Percentiles rank a stretch among this genome's conserved stretches.
Evolutionary conservation across 2,113 vertebrate genomes (phyloP).

Genomic region (Nibea albiflora): DNA sequence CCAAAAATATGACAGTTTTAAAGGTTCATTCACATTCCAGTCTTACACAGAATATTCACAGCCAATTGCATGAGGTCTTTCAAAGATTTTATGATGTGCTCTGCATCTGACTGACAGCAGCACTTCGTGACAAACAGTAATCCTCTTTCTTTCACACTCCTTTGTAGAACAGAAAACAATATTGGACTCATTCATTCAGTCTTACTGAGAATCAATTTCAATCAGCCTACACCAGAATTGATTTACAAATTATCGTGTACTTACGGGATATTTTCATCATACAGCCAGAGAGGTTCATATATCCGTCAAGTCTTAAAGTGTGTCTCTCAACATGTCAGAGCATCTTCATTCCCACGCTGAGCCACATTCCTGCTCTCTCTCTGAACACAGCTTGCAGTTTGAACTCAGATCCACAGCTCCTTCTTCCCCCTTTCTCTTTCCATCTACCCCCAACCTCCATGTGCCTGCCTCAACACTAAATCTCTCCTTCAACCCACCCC

Average conservation of each 20-base stretch:
- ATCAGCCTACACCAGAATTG: background rate
- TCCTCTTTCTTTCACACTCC: background rate
- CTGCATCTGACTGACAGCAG: constrained; percentile 14
- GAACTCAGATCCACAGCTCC: constrained; percentile 63
- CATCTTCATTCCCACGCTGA: constrained; percentile 78
- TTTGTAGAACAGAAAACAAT: background rate
- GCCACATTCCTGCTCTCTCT: constrained; percentile 72
- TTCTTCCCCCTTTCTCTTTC: constrained; percentile 62
- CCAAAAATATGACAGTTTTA: constrained; percentile 44
- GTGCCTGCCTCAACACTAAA: constrained; percentile 67
- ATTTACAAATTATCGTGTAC: constrained; percentile 62
- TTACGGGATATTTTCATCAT: constrained; percentile 84
- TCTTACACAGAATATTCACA: constrained; percentile 14
- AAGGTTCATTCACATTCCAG: constrained; percentile 39
- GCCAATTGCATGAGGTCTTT: background rate
- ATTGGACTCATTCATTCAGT: constrained; percentile 3
- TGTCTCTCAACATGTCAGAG: constrained; percentile 65
- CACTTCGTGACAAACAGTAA: background rate
- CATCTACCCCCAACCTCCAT: constrained; percentile 68
- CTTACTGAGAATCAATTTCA: constrained; percentile 5
- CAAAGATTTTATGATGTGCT: background rate
- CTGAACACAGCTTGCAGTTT: constrained; percentile 69
- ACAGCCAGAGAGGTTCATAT: constrained; percentile 52
- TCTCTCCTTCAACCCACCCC: constrained; percentile 74
- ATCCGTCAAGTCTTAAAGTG: constrained; percentile 62